A percentile compares a stretch with the other conserved stretches of the same genome.
phyloP scores from a whole-genome alignment of 1,140 invertebrate species.

The Sminthurides bifidus region DNA sequence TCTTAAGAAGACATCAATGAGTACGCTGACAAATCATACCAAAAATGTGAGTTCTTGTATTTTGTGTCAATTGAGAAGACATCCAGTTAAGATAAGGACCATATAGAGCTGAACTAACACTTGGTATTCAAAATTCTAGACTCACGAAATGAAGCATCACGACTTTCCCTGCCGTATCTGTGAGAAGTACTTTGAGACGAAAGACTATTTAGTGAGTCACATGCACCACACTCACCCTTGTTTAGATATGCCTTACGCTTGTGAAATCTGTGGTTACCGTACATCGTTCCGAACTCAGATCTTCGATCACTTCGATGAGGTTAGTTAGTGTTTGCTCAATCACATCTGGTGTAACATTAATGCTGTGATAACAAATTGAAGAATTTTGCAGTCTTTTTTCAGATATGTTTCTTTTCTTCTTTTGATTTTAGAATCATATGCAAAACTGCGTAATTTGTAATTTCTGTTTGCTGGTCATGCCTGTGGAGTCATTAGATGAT shows the following conservation, averaged over 20 bases:
- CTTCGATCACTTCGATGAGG: slow-evolving; percentile 1
- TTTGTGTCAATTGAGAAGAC: not conserved
- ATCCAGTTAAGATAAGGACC: too few relatives aligned
- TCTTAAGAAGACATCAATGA: not conserved
- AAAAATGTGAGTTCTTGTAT: not conserved
- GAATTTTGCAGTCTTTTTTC: too few relatives aligned
- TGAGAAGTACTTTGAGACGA: not conserved
- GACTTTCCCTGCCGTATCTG: not conserved
- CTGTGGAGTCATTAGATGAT: not conserved
- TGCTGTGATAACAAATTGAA: too few relatives aligned
- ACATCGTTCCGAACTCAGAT: not conserved
- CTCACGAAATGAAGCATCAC: slow-evolving; percentile 5
- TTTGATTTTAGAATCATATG: not conserved
- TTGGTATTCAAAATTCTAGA: not conserved
- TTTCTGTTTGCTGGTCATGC: not conserved
- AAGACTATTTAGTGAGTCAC: not conserved
- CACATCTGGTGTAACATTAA: not conserved
- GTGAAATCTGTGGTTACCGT: slow-evolving; percentile 1
- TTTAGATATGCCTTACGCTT: not conserved
- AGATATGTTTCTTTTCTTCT: not conserved
- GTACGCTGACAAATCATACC: not conserved
- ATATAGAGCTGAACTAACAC: not conserved
- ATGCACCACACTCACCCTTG: slow-evolving; percentile 1
- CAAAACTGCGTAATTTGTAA: not conserved
- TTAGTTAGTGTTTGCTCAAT: not conserved